phyloP scores from a whole-genome alignment of 1,140 invertebrate genomes.

The Euwallacea similis region DNA sequence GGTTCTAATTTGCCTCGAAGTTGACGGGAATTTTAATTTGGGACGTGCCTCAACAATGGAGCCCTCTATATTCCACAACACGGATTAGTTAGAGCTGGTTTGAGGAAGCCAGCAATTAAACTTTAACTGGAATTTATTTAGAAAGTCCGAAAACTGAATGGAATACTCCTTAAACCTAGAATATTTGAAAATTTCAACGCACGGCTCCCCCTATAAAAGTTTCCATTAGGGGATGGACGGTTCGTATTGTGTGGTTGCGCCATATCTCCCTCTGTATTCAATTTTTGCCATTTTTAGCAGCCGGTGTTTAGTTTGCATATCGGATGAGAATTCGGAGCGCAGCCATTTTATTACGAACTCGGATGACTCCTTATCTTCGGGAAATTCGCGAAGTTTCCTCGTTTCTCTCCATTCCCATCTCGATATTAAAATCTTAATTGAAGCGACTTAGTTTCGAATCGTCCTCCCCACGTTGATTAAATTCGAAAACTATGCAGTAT shows the following conservation, averaged over 20 bases:
- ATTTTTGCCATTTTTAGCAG: slow-evolving; percentile 40
- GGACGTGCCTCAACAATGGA: neutral
- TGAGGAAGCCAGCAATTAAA: too few relatives aligned
- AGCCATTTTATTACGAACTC: slow-evolving; percentile 34
- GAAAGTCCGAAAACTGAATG: too few relatives aligned
- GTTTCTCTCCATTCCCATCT: slow-evolving; percentile 14
- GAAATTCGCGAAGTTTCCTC: slow-evolving; percentile 29
- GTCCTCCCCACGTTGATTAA: neutral
- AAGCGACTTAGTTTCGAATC: slow-evolving; percentile 9
- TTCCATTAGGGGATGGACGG: slow-evolving; percentile 4
- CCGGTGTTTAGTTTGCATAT: slow-evolving; percentile 41
- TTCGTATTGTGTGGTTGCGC: slow-evolving; percentile 13
- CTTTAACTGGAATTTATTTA: too few relatives aligned
- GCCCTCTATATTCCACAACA: too few relatives aligned
- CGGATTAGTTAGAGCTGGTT: too few relatives aligned
- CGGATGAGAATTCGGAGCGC: slow-evolving; percentile 34
- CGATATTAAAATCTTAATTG: slow-evolving; percentile 27
- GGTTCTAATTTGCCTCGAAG: slow-evolving; percentile 20
- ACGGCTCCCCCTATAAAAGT: neutral
- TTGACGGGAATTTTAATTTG: slow-evolving; percentile 19
- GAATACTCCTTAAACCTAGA: too few relatives aligned
- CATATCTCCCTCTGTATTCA: slow-evolving; percentile 34
- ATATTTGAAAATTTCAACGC: too few relatives aligned
- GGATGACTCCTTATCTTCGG: slow-evolving; percentile 36
- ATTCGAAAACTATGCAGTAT: neutral